Evolutionary conservation across 2,113 vertebrate species (phyloP), one percentile per base, ranked within the genome.

Genomic region (Sigmodon hispidus): DNA sequence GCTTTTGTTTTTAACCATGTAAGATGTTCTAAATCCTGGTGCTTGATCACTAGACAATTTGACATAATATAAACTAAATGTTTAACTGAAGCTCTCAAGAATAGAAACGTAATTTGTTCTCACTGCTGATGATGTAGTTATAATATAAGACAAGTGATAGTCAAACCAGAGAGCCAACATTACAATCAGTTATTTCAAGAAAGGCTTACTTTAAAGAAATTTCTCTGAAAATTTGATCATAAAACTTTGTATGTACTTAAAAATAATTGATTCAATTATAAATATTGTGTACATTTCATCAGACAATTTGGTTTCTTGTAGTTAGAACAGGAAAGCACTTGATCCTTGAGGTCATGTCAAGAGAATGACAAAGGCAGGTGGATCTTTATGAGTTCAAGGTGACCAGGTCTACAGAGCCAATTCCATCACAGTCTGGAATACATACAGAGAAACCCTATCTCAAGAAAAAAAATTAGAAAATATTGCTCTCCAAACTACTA

Each of bases 31-130:
- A 73, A 95, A 79, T 89, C 76, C 80, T 88, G 1, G 1, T 94
- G 3, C 85, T 95, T 89, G 45, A 50, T 73, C 16, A 89, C 45
- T 87, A 81, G 9, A 90, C 83, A 93, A 79, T 89, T 95, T 96
- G 13, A 73, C 73, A 31, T 72, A 7, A 94, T 31, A 89, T 70
- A 84, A 67, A n/a, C 1, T 70, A 90, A 91, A 72, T 59, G 6
- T 6, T 3, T 70, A 50, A 57, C 70, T 15, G 81, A 70, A 95
- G 31, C 48, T 43, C 21, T 45, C 70, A 45, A 81, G 29, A 88
- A 10, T 89, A 65, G 16, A 86, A 94, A 87, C 69, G 19, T 50
- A 59, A 95, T 86, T 73, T 96, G 12, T 90, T 95, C 24, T 94
- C 40, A 91, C 6, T 94, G 36, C 7, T 94, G 19, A 86, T 86